Conservation (phyloP, 2,888 invertebrate genomes). For the Drosophila niveifrons region DNA sequence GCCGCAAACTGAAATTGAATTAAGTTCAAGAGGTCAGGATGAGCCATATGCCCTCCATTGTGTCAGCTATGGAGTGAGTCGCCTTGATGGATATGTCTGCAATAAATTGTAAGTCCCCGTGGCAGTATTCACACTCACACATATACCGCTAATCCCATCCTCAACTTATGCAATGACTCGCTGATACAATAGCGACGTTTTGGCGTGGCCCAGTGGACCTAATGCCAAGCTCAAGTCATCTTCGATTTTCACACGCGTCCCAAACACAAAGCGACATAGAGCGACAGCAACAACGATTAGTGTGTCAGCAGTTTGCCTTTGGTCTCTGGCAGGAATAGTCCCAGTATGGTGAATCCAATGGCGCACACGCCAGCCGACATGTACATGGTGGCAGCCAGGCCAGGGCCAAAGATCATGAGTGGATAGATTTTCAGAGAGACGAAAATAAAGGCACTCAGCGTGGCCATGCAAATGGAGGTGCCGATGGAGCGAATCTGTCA, state of each 20-base stretch:
- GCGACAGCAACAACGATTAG: constrained; percentile 44
- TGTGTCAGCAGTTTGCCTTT: constrained; percentile 79
- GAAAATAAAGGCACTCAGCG: constrained; percentile 75
- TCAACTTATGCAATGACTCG: constrained; percentile 61
- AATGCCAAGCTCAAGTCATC: constrained; percentile 43
- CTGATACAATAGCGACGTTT: constrained; percentile 56
- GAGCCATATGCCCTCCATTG: constrained; percentile 48
- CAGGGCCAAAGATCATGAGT: constrained; percentile 66
- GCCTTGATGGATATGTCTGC: constrained; percentile 40
- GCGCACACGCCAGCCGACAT: constrained; percentile 67
- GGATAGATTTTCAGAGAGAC: constrained; percentile 79
- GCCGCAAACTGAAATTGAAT: constrained; percentile 62
- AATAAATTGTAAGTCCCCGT: constrained; percentile 30
- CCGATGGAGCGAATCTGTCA: constrained; percentile 79
- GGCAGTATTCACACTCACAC: constrained; percentile 27
- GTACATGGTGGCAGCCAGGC: constrained; percentile 77
- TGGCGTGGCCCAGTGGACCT: constrained; percentile 60
- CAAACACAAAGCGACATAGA: constrained; percentile 15
- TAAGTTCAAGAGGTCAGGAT: constrained; percentile 77
- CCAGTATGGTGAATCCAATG: constrained; percentile 74
- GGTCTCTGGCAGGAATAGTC: constrained; percentile 81
- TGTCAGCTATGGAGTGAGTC: constrained; percentile 45
- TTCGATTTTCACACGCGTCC: constrained; percentile 56
- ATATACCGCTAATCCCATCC: constrained; percentile 34
- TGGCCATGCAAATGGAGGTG: constrained; percentile 74